A percentile compares a stretch with the other conserved stretches of the same genome.
Evolutionary conservation across 2,888 invertebrate genomes (phyloP).

Genomic region (Polietes domitor): DNA sequence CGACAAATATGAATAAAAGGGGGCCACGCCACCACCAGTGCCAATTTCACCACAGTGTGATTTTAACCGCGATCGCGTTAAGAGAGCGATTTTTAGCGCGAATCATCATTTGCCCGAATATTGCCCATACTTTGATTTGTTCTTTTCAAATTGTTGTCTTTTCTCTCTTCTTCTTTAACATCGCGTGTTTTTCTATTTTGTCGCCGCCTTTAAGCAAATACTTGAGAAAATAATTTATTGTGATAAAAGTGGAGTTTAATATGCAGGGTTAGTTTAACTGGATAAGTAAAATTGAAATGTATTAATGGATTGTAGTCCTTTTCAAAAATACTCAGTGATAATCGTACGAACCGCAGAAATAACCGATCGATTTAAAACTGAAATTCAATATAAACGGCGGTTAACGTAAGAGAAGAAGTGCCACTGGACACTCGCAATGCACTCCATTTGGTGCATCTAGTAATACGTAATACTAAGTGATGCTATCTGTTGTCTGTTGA

Average conservation of each 20-base stretch:
- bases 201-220: background rate
- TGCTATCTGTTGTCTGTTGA: no score
- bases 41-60: slow-evolving; percentile 39
- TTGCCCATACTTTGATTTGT: background rate
- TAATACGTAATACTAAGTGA: no score
- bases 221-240: background rate
- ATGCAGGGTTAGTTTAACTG: slow-evolving; percentile 4
- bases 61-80: slow-evolving; percentile 39
- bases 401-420: background rate
- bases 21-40: slow-evolving; percentile 33
- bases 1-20: slow-evolving; percentile 40
- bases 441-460: no score
- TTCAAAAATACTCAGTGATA: background rate
- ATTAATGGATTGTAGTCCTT: background rate
- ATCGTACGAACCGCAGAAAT: background rate
- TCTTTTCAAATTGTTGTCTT: background rate
- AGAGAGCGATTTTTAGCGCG: slow-evolving; percentile 32
- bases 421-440: no score
- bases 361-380: background rate
- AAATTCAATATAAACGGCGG: background rate
- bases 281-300: background rate
- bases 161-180: background rate
- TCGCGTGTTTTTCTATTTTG: background rate
- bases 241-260: background rate
- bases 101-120: background rate